These are phyloP conservation scores for Drosophila siamana DNA, from an alignment of 2,888 invertebrate genomes.

Conservation along the genomic window DNA sequence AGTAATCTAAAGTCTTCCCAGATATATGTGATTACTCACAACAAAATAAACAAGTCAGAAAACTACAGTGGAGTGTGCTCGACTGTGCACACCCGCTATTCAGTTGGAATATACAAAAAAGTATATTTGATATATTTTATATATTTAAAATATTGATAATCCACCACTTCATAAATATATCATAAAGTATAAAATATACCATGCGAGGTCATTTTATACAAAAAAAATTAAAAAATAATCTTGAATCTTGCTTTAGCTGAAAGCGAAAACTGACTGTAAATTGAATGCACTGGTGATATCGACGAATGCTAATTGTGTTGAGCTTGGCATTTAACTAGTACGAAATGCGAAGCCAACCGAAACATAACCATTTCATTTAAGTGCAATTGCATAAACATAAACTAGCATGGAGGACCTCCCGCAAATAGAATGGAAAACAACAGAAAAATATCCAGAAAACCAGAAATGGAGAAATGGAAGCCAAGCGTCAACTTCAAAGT, in stretches of 20 bases:
- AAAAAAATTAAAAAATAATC: too few species aligned
- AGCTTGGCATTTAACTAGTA: conserved; percentile 42
- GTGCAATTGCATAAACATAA: conserved; percentile 72
- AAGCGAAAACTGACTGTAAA: background rate
- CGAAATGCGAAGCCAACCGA: conserved; percentile 42
- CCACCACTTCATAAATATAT: too few species aligned
- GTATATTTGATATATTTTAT: too few species aligned
- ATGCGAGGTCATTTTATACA: too few species aligned
- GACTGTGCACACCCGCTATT: too few species aligned
- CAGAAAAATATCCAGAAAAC: conserved; percentile 6
- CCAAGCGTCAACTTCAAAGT: conserved; percentile 66
- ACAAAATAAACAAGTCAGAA: too few species aligned
- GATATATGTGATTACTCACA: too few species aligned
- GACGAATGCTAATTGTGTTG: conserved; percentile 37
- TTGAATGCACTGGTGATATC: conserved; percentile 9
- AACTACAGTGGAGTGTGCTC: too few species aligned
- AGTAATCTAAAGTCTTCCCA: background rate
- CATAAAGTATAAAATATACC: too few species aligned
- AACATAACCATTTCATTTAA: conserved; percentile 74
- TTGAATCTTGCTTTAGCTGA: background rate
- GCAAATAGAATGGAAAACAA: conserved; percentile 6
- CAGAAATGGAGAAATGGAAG: conserved; percentile 21
- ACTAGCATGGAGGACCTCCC: conserved; percentile 35
- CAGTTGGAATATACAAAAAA: too few species aligned
- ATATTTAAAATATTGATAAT: too few species aligned